These are phyloP conservation scores for Phaenicophaeus curvirostris DNA, from an alignment of 2,797 vertebrate genomes.

Conservation along the genomic window DNA sequence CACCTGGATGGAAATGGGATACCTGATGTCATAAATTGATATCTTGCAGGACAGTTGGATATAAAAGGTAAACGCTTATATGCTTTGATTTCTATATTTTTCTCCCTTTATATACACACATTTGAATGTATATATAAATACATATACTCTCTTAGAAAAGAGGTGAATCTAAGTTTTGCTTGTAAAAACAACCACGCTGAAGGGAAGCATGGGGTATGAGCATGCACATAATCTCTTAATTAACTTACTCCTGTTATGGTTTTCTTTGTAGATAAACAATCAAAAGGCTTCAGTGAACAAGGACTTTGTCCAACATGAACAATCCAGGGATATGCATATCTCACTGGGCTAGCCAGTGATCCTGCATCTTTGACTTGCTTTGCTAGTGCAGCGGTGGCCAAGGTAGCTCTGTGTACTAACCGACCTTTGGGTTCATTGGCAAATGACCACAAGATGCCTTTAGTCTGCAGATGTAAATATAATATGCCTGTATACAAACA, in stretches of 20 bases:
- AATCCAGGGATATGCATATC: not conserved
- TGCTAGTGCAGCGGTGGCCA: not conserved
- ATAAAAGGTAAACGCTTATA: not conserved
- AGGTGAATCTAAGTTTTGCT: not conserved
- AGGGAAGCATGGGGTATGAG: not conserved
- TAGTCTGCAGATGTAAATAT: not conserved
- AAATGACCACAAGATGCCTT: not conserved
- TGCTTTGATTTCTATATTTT: not conserved
- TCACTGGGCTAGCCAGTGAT: not conserved
- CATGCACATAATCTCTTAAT: not conserved
- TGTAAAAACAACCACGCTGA: not conserved
- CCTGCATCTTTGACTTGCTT: not conserved
- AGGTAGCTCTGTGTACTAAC: not conserved
- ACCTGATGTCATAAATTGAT: not conserved
- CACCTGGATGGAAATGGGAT: not conserved
- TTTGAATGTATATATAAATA: not conserved
- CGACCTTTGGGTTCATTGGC: not conserved
- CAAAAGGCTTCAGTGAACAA: not conserved
- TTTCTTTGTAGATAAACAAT: not conserved
- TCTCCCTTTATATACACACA: not conserved
- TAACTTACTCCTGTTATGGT: not conserved
- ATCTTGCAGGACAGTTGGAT: not conserved
- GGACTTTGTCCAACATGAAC: not conserved
- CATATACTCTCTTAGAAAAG: not conserved
- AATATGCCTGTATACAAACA: accelerated